Evolutionary conservation across 2,888 invertebrate species (phyloP).

Genomic region (Digitonthophagus gazella): DNA sequence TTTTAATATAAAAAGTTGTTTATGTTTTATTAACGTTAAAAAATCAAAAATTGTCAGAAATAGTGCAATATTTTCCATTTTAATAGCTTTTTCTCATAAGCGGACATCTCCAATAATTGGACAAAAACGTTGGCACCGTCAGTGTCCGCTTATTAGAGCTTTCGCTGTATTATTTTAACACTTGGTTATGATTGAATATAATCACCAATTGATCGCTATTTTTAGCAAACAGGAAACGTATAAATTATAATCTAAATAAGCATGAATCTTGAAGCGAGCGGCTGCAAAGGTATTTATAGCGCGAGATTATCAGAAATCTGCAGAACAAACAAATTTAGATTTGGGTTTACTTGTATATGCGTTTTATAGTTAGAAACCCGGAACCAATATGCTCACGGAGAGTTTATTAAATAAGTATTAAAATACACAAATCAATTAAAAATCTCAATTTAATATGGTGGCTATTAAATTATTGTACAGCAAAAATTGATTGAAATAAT

Average conservation of each 20-base stretch:
- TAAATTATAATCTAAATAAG: neutral
- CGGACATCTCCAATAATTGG: too few species aligned
- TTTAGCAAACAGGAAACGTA: neutral
- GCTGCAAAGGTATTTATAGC: neutral
- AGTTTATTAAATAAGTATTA: neutral
- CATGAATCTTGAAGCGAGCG: neutral
- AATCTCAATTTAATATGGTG: neutral
- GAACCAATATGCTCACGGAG: neutral
- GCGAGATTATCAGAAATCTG: neutral
- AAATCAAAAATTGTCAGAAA: too few species aligned
- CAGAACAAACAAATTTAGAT: neutral
- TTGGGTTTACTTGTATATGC: neutral
- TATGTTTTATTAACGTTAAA: too few species aligned
- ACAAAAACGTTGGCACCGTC: too few species aligned
- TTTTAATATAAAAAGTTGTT: too few species aligned
- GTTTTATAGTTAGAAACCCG: neutral
- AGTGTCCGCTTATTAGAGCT: too few species aligned
- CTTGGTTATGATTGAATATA: neutral
- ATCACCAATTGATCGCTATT: neutral
- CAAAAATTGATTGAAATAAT: too few species aligned
- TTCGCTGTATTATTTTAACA: too few species aligned
- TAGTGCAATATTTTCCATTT: too few species aligned
- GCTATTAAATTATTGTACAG: too few species aligned
- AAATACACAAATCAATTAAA: neutral
- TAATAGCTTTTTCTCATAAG: too few species aligned